Conservation (phyloP, 2,888 invertebrate genomes). For the Melangyna quadrimaculata region DNA sequence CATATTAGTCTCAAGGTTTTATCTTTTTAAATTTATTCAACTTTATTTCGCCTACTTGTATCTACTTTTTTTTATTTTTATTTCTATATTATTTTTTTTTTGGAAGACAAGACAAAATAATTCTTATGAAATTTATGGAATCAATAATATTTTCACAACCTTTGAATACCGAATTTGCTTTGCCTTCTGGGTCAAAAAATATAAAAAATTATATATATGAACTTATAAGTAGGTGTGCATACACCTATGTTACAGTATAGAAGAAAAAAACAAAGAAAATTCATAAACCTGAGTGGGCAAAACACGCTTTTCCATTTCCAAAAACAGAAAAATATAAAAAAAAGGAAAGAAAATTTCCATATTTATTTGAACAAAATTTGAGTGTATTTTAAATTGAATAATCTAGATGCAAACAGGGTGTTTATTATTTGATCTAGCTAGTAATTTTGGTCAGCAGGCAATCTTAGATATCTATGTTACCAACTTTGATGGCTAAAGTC, state of each 20-base stretch:
- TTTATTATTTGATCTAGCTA: too few species aligned
- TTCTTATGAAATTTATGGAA: slow-evolving; percentile 47
- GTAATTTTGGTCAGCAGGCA: too few species aligned
- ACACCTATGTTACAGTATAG: background rate
- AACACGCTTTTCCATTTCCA: background rate
- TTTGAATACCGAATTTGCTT: slow-evolving; percentile 49
- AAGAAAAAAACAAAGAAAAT: background rate
- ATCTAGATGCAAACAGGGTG: background rate
- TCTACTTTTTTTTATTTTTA: background rate
- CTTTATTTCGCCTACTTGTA: background rate
- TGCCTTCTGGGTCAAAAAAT: slow-evolving; percentile 11
- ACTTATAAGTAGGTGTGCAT: background rate
- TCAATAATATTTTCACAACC: slow-evolving; percentile 51
- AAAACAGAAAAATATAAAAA: background rate
- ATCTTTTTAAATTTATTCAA: background rate
- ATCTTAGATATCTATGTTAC: too few species aligned
- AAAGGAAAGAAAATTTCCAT: slow-evolving; percentile 2
- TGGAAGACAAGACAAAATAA: background rate
- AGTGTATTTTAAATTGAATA: background rate
- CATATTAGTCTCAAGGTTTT: background rate
- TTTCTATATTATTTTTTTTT: background rate
- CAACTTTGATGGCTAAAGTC: too few species aligned
- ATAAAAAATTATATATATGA: slow-evolving; percentile 17
- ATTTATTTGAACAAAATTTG: background rate
- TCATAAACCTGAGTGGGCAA: background rate